Evolutionary conservation across 2,113 vertebrate genomes (phyloP).

Genomic region (Amphilophus citrinellus): DNA sequence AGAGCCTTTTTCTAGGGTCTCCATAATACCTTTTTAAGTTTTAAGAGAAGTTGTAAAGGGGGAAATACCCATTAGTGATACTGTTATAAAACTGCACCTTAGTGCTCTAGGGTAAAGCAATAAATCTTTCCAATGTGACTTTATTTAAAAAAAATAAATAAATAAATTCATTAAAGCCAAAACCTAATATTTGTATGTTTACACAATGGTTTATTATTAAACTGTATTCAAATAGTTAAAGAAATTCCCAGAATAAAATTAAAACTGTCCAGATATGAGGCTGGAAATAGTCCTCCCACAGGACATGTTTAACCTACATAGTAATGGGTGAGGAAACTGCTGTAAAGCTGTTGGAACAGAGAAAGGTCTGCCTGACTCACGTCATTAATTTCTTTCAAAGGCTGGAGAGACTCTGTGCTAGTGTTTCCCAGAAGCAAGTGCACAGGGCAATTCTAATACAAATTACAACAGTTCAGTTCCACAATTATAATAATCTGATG

Average conservation of each 20-base stretch:
- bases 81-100: too few relatives aligned
- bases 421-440: slow-evolving; percentile 5
- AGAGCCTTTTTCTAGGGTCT: too few relatives aligned
- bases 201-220: slow-evolving; percentile 6
- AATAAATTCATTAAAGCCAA: background rate
- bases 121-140: background rate
- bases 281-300: background rate
- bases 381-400: slow-evolving; percentile 12
- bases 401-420: background rate
- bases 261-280: background rate
- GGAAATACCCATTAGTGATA: too few relatives aligned
- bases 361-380: background rate
- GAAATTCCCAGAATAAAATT: background rate
- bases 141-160: background rate
- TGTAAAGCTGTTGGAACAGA: background rate
- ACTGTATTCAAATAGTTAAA: slow-evolving; percentile 7
- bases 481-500: background rate
- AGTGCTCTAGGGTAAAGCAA: background rate
- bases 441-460: background rate
- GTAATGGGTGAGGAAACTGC: slow-evolving; percentile 2
- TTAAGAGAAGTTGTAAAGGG: too few relatives aligned
- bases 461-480: background rate
- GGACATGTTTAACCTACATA: slow-evolving; percentile 10
- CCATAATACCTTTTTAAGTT: too few relatives aligned
- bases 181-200: background rate